phyloP scores from a whole-genome alignment of 2,797 vertebrate genomes.

The Alcedo quadribrachys region DNA sequence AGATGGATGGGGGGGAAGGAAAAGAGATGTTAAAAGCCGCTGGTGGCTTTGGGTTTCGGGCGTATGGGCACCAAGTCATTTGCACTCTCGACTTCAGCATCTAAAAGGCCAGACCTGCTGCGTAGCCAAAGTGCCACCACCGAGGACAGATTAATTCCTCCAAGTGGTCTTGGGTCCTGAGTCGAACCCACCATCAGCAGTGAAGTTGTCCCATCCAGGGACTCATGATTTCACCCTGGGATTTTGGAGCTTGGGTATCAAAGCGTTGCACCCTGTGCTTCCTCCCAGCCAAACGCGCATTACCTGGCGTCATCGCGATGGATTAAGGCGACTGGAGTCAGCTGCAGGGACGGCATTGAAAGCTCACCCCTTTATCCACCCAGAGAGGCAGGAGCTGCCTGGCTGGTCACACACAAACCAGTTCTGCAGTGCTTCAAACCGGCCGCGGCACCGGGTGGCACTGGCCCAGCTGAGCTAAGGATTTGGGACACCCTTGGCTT shows the following conservation, averaged over 20 bases:
- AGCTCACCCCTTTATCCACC: neutral
- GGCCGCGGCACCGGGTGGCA: neutral
- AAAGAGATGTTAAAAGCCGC: neutral
- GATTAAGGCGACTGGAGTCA: neutral
- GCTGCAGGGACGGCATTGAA: neutral
- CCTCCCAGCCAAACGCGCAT: neutral
- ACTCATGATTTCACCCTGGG: neutral
- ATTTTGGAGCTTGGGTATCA: neutral
- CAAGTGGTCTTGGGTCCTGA: neutral
- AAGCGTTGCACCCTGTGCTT: neutral
- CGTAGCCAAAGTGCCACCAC: neutral
- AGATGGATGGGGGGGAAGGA: neutral
- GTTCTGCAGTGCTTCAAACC: neutral
- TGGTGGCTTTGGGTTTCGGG: neutral
- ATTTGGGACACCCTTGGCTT: neutral
- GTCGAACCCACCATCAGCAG: neutral
- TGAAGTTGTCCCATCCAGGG: neutral
- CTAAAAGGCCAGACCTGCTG: neutral
- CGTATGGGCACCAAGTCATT: neutral
- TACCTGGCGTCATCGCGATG: neutral
- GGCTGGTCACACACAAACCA: neutral
- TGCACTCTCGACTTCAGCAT: neutral
- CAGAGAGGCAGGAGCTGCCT: neutral
- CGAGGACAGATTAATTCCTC: neutral
- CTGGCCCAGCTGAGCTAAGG: neutral